phyloP scores from a whole-genome alignment of 2,113 vertebrate species.

The Corythaixoides concolor region DNA sequence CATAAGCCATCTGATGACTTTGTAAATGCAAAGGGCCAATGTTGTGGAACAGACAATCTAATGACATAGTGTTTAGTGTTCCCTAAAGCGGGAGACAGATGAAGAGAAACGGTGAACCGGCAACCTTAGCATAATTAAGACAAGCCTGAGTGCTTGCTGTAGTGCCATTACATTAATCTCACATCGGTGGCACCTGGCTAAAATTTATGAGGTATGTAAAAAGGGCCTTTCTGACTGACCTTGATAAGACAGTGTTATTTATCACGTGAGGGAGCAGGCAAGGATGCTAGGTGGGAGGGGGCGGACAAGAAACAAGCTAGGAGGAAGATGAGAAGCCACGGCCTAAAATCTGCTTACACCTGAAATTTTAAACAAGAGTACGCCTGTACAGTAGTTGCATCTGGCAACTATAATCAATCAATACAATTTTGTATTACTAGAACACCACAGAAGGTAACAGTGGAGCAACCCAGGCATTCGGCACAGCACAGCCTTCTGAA shows the following conservation, averaged over 20 bases:
- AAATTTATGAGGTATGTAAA: slow-evolving; percentile 88
- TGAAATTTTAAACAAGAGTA: slow-evolving; percentile 25
- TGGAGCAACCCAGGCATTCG: neutral
- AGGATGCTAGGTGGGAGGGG: slow-evolving; percentile 47
- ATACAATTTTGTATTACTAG: neutral
- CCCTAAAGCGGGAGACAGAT: slow-evolving; percentile 87
- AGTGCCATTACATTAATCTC: slow-evolving; percentile 88
- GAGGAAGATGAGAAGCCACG: slow-evolving; percentile 46
- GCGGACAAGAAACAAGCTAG: slow-evolving; percentile 9
- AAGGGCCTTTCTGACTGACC: slow-evolving; percentile 80
- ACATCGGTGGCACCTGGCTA: slow-evolving; percentile 82
- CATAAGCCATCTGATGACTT: slow-evolving; percentile 85
- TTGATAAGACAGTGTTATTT: slow-evolving; percentile 83
- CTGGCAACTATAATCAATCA: slow-evolving; percentile 44
- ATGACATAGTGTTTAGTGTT: slow-evolving; percentile 89
- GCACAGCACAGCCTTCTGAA: neutral
- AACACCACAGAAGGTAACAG: neutral
- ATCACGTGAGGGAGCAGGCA: slow-evolving; percentile 75
- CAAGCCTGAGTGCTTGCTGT: slow-evolving; percentile 84
- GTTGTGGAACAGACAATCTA: slow-evolving; percentile 86
- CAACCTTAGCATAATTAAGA: slow-evolving; percentile 91
- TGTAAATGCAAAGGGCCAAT: slow-evolving; percentile 83
- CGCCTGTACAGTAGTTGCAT: neutral
- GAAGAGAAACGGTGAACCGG: slow-evolving; percentile 84
- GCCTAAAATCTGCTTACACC: slow-evolving; percentile 40